Conservation (phyloP, 2,113 vertebrate genomes). For the Noctilio leporinus region DNA sequence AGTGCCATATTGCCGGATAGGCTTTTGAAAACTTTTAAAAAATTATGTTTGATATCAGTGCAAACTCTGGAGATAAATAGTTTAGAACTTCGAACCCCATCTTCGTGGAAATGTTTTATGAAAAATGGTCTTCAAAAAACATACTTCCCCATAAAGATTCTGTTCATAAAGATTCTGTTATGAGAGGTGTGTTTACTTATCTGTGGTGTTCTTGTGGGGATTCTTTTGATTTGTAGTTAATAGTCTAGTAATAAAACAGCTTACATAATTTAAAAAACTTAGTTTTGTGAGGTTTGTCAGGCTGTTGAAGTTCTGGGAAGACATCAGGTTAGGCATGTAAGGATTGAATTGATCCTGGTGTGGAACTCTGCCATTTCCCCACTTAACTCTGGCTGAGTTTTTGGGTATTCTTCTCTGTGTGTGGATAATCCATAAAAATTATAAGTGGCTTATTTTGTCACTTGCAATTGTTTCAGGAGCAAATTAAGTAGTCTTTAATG, state of each 20-base stretch:
- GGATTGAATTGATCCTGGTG: neutral
- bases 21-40: conserved; percentile 21
- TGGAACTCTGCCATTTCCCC: neutral
- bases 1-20: neutral
- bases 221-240: conserved; percentile 36
- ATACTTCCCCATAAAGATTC: neutral
- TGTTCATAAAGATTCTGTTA: neutral
- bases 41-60: neutral
- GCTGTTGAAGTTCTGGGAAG: neutral
- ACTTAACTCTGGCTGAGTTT: neutral
- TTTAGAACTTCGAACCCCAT: neutral
- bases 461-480: conserved; percentile 37
- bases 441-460: conserved; percentile 20
- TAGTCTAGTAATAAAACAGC: conserved; percentile 3
- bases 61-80: neutral
- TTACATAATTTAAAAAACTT: neutral
- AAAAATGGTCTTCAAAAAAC: neutral
- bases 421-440: conserved; percentile 41
- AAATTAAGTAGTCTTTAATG: conserved; percentile 20
- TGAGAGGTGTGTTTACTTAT: neutral
- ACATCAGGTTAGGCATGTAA: neutral
- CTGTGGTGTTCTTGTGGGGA: neutral
- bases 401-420: neutral
- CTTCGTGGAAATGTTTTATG: neutral
- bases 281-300: neutral